Conservation (phyloP, 1,140 invertebrate species). For the Drosophila subobscura region DNA sequence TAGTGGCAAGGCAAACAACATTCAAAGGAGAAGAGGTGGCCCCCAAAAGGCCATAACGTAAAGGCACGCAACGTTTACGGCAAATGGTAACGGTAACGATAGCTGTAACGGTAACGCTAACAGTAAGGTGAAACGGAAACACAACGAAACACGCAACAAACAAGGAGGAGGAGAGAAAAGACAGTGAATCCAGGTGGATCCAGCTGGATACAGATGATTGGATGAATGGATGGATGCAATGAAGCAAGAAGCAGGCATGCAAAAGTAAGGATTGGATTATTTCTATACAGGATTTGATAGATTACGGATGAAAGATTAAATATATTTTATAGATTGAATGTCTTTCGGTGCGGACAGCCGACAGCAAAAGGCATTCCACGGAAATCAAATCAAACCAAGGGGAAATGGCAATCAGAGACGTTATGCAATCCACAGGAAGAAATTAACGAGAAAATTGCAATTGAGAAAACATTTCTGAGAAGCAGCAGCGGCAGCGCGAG, state of each 20-base stretch:
- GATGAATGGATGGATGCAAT: no score
- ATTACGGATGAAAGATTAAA: no score
- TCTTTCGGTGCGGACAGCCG: no score
- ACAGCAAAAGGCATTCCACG: no score
- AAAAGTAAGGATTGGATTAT: no score
- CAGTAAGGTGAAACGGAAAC: slow-evolving; percentile 33
- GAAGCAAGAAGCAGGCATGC: no score
- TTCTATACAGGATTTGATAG: no score
- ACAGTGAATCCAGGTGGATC: slow-evolving; percentile 5
- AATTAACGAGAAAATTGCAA: slow-evolving; percentile 47
- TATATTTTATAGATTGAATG: no score
- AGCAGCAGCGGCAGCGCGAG: slow-evolving; percentile 27
- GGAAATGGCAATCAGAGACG: slow-evolving; percentile 47
- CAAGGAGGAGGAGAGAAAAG: background rate
- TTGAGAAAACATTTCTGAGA: slow-evolving; percentile 46
- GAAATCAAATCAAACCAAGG: slow-evolving; percentile 44
- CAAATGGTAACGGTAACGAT: slow-evolving; percentile 22
- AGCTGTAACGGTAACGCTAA: slow-evolving; percentile 41
- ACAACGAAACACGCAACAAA: slow-evolving; percentile 13
- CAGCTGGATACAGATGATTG: no score
- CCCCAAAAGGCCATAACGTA: slow-evolving; percentile 41
- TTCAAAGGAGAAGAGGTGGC: background rate
- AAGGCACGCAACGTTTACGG: slow-evolving; percentile 37
- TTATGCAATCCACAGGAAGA: slow-evolving; percentile 40
- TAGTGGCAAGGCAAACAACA: slow-evolving; percentile 34